Percentiles rank a stretch among this genome's conserved stretches.
These are phyloP conservation scores for Lucilia cuprina DNA, from an alignment of 1,140 invertebrate species.

Conservation along the genomic window DNA sequence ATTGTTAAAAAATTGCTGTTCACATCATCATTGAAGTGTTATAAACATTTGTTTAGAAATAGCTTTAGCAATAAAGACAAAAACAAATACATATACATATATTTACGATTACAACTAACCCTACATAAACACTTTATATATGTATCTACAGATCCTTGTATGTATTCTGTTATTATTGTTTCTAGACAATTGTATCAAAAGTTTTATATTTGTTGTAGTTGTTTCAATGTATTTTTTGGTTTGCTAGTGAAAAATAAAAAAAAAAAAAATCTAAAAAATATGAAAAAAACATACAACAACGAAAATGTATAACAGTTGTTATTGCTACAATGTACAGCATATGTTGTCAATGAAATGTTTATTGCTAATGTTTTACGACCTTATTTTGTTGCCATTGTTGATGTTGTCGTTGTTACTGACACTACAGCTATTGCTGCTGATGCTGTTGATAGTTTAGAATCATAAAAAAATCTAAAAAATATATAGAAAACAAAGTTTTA, in stretches of 20 bases:
- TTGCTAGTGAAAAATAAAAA: no score
- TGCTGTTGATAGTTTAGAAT: constrained; percentile 17
- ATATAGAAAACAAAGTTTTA: neutral
- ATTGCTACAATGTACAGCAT: constrained; percentile 1
- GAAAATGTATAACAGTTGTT: constrained; percentile 8
- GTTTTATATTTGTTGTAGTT: neutral
- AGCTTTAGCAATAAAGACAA: no score
- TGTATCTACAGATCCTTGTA: neutral
- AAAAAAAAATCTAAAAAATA: no score
- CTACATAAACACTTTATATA: neutral
- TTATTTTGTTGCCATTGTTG: neutral
- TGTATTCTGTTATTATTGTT: neutral
- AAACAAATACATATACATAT: neutral
- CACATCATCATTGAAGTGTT: neutral
- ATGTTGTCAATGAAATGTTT: constrained; percentile 30
- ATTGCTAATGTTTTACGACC: constrained; percentile 24
- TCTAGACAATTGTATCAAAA: neutral
- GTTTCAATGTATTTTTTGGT: no score
- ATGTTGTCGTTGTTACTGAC: neutral
- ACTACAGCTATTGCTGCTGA: neutral
- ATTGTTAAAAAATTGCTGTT: constrained; percentile 1
- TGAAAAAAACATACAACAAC: neutral
- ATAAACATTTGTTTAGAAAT: constrained; percentile 1
- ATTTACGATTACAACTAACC: no score
- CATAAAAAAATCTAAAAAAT: neutral